Evolutionary conservation across 2,888 invertebrate genomes (phyloP).

Genomic region (Pseudococcus jackbeardsleyi): DNA sequence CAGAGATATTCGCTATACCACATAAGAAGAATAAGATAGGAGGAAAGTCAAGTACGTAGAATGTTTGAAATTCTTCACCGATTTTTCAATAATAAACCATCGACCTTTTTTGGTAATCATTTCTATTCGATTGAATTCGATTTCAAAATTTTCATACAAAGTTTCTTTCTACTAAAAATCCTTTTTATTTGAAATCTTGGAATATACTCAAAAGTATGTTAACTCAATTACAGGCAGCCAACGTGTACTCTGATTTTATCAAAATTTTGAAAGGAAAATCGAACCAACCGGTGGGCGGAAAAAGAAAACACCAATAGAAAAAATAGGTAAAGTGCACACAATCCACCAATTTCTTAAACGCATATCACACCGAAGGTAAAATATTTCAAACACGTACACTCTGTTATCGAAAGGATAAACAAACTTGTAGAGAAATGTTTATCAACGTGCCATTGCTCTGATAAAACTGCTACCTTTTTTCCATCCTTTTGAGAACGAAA

Average conservation of each 20-base stretch:
- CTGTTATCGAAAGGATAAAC: slow-evolving; percentile 28
- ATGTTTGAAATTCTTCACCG: too few relatives aligned
- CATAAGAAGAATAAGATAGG: too few relatives aligned
- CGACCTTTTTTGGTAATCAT: too few relatives aligned
- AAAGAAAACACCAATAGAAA: neutral
- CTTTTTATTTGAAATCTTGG: neutral
- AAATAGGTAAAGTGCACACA: neutral
- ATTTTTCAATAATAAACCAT: too few relatives aligned
- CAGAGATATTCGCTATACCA: too few relatives aligned
- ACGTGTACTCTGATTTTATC: neutral
- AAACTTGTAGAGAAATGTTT: slow-evolving; percentile 32
- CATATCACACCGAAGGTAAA: neutral
- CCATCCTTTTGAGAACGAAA: neutral
- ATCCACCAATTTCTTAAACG: neutral
- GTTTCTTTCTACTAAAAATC: too few relatives aligned
- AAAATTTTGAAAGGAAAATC: neutral
- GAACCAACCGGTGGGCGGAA: neutral
- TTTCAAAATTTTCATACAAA: too few relatives aligned
- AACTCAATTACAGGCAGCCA: neutral
- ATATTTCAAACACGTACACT: slow-evolving; percentile 35
- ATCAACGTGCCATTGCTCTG: neutral
- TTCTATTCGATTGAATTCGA: too few relatives aligned
- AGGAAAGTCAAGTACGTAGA: too few relatives aligned
- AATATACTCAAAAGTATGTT: neutral
- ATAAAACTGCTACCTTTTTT: neutral